Percentiles rank a stretch among this genome's conserved stretches.
These are phyloP conservation scores for Dicerorhinus sumatrensis DNA, from an alignment of 2,113 vertebrate genomes.

Conservation along the genomic window DNA sequence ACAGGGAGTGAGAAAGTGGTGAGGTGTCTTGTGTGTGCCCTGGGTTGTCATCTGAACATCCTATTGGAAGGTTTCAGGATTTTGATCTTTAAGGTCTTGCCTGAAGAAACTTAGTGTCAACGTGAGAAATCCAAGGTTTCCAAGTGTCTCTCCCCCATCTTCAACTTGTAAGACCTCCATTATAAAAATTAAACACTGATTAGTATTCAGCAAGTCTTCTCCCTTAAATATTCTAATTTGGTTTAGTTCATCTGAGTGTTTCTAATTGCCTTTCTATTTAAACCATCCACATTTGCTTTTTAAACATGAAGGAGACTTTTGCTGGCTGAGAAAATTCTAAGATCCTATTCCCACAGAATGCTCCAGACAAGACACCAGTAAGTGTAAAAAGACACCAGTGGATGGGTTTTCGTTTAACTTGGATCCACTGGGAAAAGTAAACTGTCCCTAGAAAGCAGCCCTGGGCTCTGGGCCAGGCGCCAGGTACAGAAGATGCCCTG, in stretches of 20 bases:
- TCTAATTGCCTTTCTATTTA: background rate
- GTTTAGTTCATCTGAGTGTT: background rate
- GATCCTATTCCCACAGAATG: background rate
- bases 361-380: background rate
- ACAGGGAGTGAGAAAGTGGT: background rate
- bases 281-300: background rate
- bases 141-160: background rate
- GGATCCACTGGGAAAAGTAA: background rate
- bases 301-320: background rate
- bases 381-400: background rate
- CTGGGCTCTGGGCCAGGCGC: background rate
- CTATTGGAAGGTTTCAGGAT: background rate
- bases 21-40: background rate
- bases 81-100: background rate
- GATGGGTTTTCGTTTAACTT: background rate
- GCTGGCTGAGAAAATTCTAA: conserved; percentile 22
- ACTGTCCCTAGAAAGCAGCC: background rate
- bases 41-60: background rate
- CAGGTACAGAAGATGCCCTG: background rate
- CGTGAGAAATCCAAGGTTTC: background rate
- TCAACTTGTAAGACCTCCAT: background rate
- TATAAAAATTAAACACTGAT: background rate
- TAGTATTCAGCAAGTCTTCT: background rate
- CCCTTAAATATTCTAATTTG: background rate
- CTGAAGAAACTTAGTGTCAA: background rate